phyloP scores from a whole-genome alignment of 2,888 invertebrate species.

The Ctena decussata region DNA sequence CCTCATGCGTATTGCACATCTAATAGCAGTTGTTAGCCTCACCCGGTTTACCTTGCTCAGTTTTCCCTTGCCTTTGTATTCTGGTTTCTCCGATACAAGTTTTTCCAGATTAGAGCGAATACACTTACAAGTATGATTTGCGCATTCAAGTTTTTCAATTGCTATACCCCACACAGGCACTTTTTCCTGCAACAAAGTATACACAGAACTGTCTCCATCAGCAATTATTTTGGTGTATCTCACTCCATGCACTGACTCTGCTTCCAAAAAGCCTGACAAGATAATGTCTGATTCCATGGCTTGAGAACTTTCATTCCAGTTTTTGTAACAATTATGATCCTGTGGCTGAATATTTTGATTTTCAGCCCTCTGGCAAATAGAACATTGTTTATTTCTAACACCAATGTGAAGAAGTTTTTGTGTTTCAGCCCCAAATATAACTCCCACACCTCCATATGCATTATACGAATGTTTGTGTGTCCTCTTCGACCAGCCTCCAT shows the following conservation, averaged over 20 bases:
- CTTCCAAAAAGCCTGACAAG: conserved; percentile 50
- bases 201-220: conserved; percentile 52
- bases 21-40: conserved; percentile 11
- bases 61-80: conserved; percentile 41
- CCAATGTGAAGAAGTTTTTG: conserved; percentile 65
- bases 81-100: conserved; percentile 25
- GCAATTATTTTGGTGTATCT: conserved; percentile 53
- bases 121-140: conserved; percentile 49
- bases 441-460: conserved; percentile 64
- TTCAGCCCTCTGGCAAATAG: conserved; percentile 41
- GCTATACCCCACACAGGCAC: conserved; percentile 36
- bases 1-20: conserved; percentile 58
- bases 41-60: conserved; percentile 20
- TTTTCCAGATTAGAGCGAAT: conserved; percentile 27
- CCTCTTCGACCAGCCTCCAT: conserved; percentile 66
- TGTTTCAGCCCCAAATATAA: conserved; percentile 57
- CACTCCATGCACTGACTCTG: conserved; percentile 56
- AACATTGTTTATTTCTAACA: conserved; percentile 64
- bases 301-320: conserved; percentile 51
- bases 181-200: conserved; percentile 2
- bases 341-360: not conserved
- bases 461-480: conserved; percentile 64
- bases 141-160: conserved; percentile 39
- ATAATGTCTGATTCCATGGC: conserved; percentile 36
- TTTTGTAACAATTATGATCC: conserved; percentile 54